phyloP scores from a whole-genome alignment of 2,113 vertebrate genomes.

The Chunga burmeisteri region DNA sequence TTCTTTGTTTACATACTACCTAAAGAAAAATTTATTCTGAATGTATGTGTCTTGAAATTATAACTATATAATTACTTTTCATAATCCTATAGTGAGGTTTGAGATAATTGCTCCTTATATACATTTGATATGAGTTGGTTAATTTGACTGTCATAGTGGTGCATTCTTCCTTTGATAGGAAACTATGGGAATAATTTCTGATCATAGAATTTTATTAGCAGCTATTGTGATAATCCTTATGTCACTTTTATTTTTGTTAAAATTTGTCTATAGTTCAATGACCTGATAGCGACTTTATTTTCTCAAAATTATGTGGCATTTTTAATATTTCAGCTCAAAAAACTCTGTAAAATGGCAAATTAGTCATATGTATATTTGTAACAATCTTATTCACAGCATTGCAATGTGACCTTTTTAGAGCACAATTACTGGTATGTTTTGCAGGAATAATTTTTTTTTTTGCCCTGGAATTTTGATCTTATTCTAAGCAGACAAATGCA shows the following conservation, averaged over 20 bases:
- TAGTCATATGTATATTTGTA: background rate
- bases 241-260: background rate
- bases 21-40: background rate
- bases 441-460: background rate
- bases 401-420: background rate
- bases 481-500: background rate
- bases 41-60: background rate
- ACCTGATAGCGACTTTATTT: background rate
- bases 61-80: background rate
- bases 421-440: background rate
- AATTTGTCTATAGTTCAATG: background rate
- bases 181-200: background rate
- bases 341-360: background rate
- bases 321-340: background rate
- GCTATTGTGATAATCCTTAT: background rate
- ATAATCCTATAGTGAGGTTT: background rate
- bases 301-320: background rate
- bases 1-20: background rate
- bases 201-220: background rate
- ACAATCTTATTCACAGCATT: background rate
- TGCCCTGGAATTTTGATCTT: background rate
- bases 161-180: background rate
- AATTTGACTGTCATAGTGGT: background rate
- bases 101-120: background rate
- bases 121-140: background rate